Evolutionary conservation across 2,113 vertebrate species (phyloP).

Genomic region (Callorhinus ursinus): DNA sequence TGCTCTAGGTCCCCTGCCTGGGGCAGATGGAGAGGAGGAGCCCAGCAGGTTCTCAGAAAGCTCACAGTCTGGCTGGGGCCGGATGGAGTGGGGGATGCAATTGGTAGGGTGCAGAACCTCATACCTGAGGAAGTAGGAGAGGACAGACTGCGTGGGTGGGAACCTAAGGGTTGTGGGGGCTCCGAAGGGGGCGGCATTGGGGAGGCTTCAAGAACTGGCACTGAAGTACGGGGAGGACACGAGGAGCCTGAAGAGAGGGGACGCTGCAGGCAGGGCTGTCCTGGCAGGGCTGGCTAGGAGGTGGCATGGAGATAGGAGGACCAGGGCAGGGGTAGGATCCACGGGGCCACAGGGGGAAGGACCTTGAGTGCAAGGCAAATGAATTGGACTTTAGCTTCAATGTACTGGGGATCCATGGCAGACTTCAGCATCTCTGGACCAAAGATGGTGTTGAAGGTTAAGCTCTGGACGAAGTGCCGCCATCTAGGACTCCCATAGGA

Average conservation of each 20-base stretch:
- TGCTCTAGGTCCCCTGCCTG: not conserved
- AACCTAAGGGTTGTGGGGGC: not conserved
- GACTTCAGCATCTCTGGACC: not conserved
- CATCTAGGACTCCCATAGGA: not conserved
- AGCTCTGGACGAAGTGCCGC: not conserved
- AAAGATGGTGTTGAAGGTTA: not conserved
- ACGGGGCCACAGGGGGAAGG: not conserved
- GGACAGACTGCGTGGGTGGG: not conserved
- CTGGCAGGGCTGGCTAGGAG: not conserved
- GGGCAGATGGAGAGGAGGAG: slow-evolving; percentile 63
- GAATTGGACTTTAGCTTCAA: not conserved
- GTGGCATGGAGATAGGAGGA: not conserved
- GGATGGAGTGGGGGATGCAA: not conserved
- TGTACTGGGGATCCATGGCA: not conserved
- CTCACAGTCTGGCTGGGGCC: not conserved
- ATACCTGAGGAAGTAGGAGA: not conserved
- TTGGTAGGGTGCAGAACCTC: not conserved
- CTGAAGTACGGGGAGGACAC: not conserved
- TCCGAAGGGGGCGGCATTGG: not conserved
- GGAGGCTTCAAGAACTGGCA: not conserved
- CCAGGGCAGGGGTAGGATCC: not conserved
- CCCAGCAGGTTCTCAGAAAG: slow-evolving; percentile 45
- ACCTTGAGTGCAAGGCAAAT: not conserved
- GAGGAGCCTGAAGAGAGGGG: not conserved
- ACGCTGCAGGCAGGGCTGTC: not conserved